Percentiles rank a stretch among this genome's conserved stretches.
Conservation (phyloP, 2,888 invertebrate genomes). For the Meganola albula region DNA sequence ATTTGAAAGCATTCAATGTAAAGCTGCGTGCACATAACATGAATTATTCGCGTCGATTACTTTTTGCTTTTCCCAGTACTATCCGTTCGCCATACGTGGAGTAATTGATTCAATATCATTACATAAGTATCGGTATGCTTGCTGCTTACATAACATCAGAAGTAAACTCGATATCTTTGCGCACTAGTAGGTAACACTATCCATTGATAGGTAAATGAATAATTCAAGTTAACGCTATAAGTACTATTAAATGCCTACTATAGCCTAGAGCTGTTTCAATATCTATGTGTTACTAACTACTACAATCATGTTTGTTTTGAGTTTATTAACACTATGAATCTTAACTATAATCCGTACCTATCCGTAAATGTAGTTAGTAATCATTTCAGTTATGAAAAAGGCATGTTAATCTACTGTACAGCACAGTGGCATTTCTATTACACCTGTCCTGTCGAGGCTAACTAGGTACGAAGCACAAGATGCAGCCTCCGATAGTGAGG, state of each 20-base stretch:
- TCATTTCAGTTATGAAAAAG: too few relatives aligned
- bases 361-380: too few relatives aligned
- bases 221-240: conserved; percentile 14
- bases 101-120: conserved; percentile 55
- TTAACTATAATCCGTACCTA: too few relatives aligned
- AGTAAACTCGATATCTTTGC: conserved; percentile 16
- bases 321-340: too few relatives aligned
- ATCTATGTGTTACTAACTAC: too few relatives aligned
- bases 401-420: too few relatives aligned
- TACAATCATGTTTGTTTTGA: too few relatives aligned
- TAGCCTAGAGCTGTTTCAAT: too few relatives aligned
- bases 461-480: conserved; percentile 32
- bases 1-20: conserved; percentile 71
- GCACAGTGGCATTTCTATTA: too few relatives aligned
- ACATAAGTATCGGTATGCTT: conserved; percentile 52
- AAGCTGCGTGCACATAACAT: conserved; percentile 55
- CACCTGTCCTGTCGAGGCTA: too few relatives aligned
- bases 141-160: conserved; percentile 37
- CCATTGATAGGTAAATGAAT: conserved; percentile 27
- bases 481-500: conserved; percentile 22
- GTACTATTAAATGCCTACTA: too few relatives aligned
- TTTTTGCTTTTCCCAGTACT: conserved; percentile 36
- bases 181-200: conserved; percentile 13
- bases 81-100: conserved; percentile 43
- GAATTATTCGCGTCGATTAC: conserved; percentile 55